Conservation (phyloP, 2,113 vertebrate species). For the Myotis lucifugus region DNA sequence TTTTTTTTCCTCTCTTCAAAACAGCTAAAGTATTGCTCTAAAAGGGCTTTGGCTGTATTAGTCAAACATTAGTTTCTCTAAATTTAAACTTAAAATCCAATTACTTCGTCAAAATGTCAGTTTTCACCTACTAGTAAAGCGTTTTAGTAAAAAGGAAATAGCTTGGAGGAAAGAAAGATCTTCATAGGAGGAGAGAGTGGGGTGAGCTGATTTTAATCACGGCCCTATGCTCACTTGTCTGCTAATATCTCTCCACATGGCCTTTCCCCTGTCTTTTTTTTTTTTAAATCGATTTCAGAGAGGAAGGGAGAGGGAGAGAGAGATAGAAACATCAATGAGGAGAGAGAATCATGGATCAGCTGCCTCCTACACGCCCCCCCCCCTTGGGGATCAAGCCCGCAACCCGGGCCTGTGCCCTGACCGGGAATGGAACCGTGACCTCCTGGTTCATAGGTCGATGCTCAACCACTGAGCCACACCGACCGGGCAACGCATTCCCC, state of each 20-base stretch:
- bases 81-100: constrained; percentile 71
- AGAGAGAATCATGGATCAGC: too few relatives aligned
- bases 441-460: too few relatives aligned
- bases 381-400: too few relatives aligned
- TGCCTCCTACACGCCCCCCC: too few relatives aligned
- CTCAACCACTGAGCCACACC: too few relatives aligned
- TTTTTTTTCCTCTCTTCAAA: not conserved
- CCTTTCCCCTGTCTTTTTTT: too few relatives aligned
- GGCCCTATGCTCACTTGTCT: not conserved
- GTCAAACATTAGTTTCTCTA: constrained; percentile 65
- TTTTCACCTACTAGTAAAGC: constrained; percentile 46
- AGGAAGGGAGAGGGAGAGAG: too few relatives aligned
- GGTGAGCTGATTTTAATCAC: not conserved
- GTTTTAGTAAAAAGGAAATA: constrained; percentile 58
- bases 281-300: too few relatives aligned
- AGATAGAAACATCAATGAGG: too few relatives aligned
- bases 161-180: constrained; percentile 5
- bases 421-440: too few relatives aligned
- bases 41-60: constrained; percentile 34
- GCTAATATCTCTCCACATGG: not conserved
- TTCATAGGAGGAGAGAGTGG: not conserved
- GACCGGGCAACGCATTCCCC: too few relatives aligned
- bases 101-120: constrained; percentile 73
- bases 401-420: too few relatives aligned
- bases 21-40: not conserved